Percentiles rank a stretch among this genome's conserved stretches.
phyloP scores from a whole-genome alignment of 2,113 vertebrate genomes.

The Canis aureus region DNA sequence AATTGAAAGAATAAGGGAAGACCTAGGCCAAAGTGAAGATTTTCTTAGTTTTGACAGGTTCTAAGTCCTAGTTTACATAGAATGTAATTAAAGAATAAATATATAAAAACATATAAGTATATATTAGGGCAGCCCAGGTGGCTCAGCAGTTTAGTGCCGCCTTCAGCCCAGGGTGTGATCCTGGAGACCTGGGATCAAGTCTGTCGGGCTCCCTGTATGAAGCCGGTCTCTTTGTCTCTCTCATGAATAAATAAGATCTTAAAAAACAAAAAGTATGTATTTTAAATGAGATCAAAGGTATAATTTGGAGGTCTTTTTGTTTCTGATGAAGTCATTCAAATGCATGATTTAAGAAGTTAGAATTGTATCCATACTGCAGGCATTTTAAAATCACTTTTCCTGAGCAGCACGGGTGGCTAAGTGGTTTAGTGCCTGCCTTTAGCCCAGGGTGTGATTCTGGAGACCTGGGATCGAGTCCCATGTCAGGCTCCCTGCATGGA shows the following conservation, averaged over 20 bases:
- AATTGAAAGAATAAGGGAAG: not conserved
- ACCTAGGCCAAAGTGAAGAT: not conserved
- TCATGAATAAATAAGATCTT: no score
- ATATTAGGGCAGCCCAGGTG: not conserved
- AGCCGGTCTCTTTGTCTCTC: no score
- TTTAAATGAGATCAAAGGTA: not conserved
- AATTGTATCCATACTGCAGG: not conserved
- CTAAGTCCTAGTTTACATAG: not conserved
- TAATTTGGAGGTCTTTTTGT: not conserved
- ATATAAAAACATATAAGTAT: not conserved
- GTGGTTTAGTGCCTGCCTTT: no score
- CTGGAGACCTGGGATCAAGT: no score
- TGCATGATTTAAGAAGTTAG: not conserved
- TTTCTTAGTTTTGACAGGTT: not conserved
- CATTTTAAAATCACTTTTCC: not conserved
- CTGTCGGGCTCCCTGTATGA: no score
- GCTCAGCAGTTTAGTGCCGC: no score
- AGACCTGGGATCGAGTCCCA: no score
- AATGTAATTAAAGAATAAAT: conserved; percentile 2
- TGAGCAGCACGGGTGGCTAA: no score
- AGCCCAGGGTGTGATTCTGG: no score
- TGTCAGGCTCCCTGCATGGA: no score
- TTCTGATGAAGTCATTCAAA: conserved; percentile 1
- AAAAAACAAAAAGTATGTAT: not conserved
- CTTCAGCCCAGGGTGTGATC: no score